Evolutionary conservation across 1,140 invertebrate genomes (phyloP).

Genomic region (Calliphora vicina): DNA sequence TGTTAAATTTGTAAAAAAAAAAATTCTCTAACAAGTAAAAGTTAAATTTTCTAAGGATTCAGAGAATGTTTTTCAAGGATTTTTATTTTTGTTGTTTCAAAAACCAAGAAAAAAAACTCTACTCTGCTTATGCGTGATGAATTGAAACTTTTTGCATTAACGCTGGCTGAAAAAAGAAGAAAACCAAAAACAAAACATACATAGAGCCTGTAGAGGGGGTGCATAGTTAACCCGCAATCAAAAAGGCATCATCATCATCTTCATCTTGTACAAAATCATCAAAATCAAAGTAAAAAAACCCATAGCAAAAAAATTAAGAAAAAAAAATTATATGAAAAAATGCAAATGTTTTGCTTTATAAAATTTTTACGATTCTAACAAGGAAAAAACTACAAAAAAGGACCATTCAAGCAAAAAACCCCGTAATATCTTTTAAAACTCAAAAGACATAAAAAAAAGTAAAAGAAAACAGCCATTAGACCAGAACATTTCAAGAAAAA

Average conservation of each 20-base stretch:
- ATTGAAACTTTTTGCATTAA: conserved; percentile 14
- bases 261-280: not conserved
- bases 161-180: not conserved
- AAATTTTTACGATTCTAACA: not conserved
- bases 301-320: not conserved
- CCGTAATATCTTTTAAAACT: not conserved
- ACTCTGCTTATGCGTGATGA: not conserved
- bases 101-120: not conserved
- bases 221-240: conserved; percentile 1
- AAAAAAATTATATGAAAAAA: not conserved
- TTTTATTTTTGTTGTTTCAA: not conserved
- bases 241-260: not conserved
- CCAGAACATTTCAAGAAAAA: not conserved
- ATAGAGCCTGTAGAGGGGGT: not conserved
- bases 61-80: not conserved
- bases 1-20: not conserved
- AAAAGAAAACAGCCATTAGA: not conserved
- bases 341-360: not conserved
- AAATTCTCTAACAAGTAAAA: not conserved
- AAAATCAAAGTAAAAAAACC: not conserved
- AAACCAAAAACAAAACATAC: not conserved
- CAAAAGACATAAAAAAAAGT: not conserved
- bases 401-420: conserved; percentile 3
- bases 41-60: not conserved
- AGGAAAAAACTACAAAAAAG: not conserved